Conservation (phyloP, 2,113 vertebrate species). For the Himantopus leucocephalus region DNA sequence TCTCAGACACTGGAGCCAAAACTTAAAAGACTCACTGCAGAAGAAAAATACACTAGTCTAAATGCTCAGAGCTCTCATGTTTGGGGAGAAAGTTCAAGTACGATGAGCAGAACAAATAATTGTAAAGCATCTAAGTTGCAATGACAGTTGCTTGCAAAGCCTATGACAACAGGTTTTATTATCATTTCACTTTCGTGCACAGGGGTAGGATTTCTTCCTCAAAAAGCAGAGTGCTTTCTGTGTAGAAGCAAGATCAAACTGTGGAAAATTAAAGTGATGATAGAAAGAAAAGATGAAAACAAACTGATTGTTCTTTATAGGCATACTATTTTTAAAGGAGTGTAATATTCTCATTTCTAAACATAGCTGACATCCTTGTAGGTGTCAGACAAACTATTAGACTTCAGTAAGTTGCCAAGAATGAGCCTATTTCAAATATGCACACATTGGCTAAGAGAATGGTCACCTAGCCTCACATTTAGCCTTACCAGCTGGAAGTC, state of each 20-base stretch:
- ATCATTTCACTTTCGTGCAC: not conserved
- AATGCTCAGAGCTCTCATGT: not conserved
- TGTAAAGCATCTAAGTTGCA: not conserved
- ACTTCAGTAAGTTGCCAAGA: not conserved
- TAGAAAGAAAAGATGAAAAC: not conserved
- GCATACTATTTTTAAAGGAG: not conserved
- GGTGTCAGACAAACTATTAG: not conserved
- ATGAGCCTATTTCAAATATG: not conserved
- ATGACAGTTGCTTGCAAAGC: not conserved
- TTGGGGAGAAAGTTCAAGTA: not conserved
- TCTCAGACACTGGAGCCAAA: not conserved
- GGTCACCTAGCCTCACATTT: not conserved
- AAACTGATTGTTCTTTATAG: not conserved
- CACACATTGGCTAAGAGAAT: not conserved
- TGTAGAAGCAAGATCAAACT: not conserved
- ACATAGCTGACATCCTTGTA: not conserved
- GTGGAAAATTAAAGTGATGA: not conserved
- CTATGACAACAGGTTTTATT: not conserved
- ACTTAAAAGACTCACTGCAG: not conserved
- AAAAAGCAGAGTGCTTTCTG: not conserved
- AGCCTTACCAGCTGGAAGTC: not conserved
- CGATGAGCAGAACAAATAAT: not conserved
- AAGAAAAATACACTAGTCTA: not conserved
- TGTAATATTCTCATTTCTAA: not conserved
- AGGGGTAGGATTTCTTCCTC: not conserved